A percentile compares a stretch with the other conserved stretches of the same genome.
These are phyloP conservation scores for Fregetta grallaria DNA, from an alignment of 2,113 vertebrate genomes.

Conservation along the genomic window DNA sequence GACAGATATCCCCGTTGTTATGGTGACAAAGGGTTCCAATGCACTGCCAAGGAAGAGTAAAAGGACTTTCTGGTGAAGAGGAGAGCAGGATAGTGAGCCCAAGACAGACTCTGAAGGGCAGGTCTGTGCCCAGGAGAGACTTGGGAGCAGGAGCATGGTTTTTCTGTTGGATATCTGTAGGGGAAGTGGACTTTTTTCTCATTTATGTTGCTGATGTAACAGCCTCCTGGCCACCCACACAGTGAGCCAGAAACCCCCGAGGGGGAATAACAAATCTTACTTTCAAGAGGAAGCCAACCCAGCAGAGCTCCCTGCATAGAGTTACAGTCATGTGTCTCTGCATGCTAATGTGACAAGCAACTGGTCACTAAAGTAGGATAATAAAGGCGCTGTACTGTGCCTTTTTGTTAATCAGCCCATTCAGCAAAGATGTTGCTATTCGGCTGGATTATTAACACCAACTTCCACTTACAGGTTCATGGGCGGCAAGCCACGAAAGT, in stretches of 20 bases:
- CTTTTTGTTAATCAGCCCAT: background rate
- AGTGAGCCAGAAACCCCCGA: background rate
- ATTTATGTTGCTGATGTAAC: background rate
- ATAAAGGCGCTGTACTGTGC: background rate
- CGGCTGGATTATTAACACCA: background rate
- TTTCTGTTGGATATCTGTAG: background rate
- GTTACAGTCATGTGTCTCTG: background rate
- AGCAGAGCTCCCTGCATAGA: background rate
- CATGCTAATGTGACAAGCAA: background rate
- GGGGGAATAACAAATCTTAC: background rate
- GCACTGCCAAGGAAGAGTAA: background rate
- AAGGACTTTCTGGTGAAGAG: background rate
- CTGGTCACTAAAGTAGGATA: background rate
- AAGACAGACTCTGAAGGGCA: background rate
- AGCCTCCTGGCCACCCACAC: background rate
- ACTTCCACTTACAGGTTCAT: background rate
- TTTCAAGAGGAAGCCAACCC: background rate
- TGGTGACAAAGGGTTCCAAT: background rate
- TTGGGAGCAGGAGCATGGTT: background rate
- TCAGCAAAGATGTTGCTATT: background rate
- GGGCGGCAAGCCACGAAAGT: background rate
- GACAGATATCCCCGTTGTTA: conserved; percentile 6
- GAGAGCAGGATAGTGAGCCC: background rate
- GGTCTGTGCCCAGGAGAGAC: background rate
- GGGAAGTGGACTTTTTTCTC: background rate